These are phyloP conservation scores for Synergus japonicus DNA, from an alignment of 2,888 invertebrate genomes.

Conservation along the genomic window DNA sequence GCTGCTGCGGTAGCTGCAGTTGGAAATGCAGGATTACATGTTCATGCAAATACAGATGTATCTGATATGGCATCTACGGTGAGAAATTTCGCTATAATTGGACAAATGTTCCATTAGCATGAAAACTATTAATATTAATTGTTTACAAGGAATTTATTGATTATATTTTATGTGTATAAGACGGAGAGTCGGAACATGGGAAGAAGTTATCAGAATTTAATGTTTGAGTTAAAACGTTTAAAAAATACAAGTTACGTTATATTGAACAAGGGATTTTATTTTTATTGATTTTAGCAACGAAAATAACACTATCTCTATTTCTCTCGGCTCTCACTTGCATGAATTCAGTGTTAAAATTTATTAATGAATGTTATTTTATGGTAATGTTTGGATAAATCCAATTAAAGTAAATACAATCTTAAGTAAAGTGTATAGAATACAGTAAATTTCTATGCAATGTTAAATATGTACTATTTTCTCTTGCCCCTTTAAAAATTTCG, in stretches of 20 bases:
- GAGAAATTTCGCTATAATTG: slow-evolving; percentile 63
- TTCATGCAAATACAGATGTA: slow-evolving; percentile 56
- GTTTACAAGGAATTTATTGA: neutral
- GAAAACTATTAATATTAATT: neutral
- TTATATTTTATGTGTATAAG: neutral
- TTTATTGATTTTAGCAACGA: neutral
- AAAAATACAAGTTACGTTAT: neutral
- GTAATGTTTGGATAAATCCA: neutral
- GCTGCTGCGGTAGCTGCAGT: slow-evolving; percentile 25
- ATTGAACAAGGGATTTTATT: neutral
- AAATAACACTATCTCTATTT: neutral
- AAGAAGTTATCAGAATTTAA: neutral
- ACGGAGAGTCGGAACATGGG: neutral
- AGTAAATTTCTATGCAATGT: neutral
- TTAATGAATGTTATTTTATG: neutral
- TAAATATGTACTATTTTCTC: neutral
- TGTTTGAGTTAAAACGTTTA: neutral
- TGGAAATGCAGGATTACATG: slow-evolving; percentile 54
- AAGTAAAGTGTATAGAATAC: neutral
- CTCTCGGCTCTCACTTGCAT: neutral
- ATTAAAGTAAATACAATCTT: neutral
- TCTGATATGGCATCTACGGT: slow-evolving; percentile 58
- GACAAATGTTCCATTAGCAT: slow-evolving; percentile 64
- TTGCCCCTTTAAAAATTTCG: too few species aligned
- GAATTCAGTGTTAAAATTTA: neutral